Conservation (phyloP, 2,797 vertebrate genomes). For the Poeciliopsis infans region DNA sequence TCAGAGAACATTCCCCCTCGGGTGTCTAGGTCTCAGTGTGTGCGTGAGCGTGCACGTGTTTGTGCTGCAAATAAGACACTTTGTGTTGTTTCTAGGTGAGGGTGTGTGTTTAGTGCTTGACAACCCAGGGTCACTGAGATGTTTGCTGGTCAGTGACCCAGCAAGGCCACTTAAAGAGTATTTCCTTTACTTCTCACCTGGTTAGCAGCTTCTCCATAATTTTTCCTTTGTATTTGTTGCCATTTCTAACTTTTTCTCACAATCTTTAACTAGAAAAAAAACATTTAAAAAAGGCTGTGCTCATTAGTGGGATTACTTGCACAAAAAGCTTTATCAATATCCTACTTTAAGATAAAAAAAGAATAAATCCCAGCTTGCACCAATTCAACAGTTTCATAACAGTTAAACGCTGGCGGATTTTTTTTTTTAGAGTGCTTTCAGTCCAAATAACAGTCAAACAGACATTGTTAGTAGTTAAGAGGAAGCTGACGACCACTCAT, state of each 20-base stretch:
- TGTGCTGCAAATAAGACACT: slow-evolving; percentile 33
- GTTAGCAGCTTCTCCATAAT: slow-evolving; percentile 20
- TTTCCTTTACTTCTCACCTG: slow-evolving; percentile 32
- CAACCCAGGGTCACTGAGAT: slow-evolving; percentile 36
- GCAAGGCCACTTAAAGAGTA: slow-evolving; percentile 24
- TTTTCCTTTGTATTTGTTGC: neutral
- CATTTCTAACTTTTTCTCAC: neutral
- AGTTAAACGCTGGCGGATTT: slow-evolving; percentile 29
- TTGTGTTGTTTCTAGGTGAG: slow-evolving; percentile 11
- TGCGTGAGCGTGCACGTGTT: slow-evolving; percentile 52
- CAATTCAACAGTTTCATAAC: slow-evolving; percentile 45
- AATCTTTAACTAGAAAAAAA: slow-evolving; percentile 4
- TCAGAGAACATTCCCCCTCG: slow-evolving; percentile 74
- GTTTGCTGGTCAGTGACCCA: slow-evolving; percentile 41
- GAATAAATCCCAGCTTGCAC: slow-evolving; percentile 22
- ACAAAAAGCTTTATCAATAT: slow-evolving; percentile 28
- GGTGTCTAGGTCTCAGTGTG: slow-evolving; percentile 55
- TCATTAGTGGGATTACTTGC: slow-evolving; percentile 21
- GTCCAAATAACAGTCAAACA: slow-evolving; percentile 53
- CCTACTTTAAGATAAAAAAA: slow-evolving; percentile 23
- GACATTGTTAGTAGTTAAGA: slow-evolving; percentile 48
- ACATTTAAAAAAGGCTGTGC: neutral
- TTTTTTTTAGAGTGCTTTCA: slow-evolving; percentile 37
- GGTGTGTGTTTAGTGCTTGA: slow-evolving; percentile 17
- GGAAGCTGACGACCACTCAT: slow-evolving; percentile 60